Conservation (phyloP, 2,113 vertebrate species). For the Hippocampus abdominalis region DNA sequence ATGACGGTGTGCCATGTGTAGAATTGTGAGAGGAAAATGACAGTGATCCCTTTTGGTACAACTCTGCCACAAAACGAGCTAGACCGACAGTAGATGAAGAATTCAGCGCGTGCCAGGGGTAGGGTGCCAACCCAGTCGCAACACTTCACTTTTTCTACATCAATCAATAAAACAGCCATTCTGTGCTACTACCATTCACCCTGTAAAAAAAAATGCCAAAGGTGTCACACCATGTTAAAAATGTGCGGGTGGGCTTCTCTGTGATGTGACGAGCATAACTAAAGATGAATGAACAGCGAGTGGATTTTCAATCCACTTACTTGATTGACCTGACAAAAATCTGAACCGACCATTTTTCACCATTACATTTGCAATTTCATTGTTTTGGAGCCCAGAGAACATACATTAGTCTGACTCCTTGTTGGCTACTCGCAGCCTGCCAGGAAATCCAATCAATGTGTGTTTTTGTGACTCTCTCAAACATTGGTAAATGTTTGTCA, state of each 20-base stretch:
- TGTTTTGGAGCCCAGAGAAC: not conserved
- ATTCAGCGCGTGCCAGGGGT: not conserved
- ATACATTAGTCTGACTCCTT: not conserved
- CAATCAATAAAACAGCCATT: conserved; percentile 13
- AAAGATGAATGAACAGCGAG: not conserved
- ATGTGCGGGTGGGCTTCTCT: conserved; percentile 4
- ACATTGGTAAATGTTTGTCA: not conserved
- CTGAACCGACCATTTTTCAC: conserved; percentile 1
- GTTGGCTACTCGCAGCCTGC: not conserved
- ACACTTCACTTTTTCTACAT: not conserved
- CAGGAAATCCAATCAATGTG: too few relatives aligned
- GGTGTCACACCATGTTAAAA: conserved; percentile 12
- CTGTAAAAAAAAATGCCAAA: not conserved
- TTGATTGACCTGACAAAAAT: not conserved
- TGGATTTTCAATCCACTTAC: not conserved
- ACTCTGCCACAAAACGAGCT: too few relatives aligned
- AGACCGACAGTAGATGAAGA: not conserved
- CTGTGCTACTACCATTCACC: not conserved
- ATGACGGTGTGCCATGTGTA: too few relatives aligned
- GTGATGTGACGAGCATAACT: conserved; percentile 13
- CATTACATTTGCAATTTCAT: not conserved
- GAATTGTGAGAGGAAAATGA: too few relatives aligned
- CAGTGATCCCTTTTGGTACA: too few relatives aligned
- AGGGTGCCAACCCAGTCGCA: not conserved
- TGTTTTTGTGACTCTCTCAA: not conserved